Evolutionary conservation across 2,888 invertebrate species (phyloP).

Genomic region (Stenotaenia linearis): DNA sequence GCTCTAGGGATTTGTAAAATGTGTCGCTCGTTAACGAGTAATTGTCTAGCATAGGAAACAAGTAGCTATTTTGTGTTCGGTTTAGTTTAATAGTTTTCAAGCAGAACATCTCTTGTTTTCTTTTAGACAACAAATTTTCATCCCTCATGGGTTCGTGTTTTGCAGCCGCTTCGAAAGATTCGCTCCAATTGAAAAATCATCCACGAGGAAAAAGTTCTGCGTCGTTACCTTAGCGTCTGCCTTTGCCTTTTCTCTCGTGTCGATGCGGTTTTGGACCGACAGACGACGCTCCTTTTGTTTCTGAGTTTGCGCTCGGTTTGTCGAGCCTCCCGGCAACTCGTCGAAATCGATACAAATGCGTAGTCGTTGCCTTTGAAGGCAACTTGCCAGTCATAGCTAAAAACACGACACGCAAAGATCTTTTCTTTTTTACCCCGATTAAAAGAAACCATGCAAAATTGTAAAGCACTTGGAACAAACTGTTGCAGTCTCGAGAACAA

Average conservation of each 20-base stretch:
- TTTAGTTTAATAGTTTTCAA: slow-evolving; percentile 16
- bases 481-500: neutral
- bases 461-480: neutral
- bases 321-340: slow-evolving; percentile 6
- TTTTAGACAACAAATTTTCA: neutral
- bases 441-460: neutral
- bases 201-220: slow-evolving; percentile 26
- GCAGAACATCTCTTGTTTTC: neutral
- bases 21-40: slow-evolving; percentile 26
- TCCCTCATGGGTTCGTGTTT: neutral
- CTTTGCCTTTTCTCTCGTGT: neutral
- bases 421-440: neutral
- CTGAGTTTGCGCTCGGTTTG: slow-evolving; percentile 26
- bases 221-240: slow-evolving; percentile 11
- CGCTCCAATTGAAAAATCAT: slow-evolving; percentile 13
- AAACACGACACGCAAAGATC: slow-evolving; percentile 4
- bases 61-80: neutral
- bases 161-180: slow-evolving; percentile 2
- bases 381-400: slow-evolving; percentile 12
- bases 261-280: slow-evolving; percentile 12
- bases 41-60: slow-evolving; percentile 8
- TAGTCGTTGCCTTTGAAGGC: neutral
- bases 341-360: slow-evolving; percentile 1
- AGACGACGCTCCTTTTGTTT: slow-evolving; percentile 24
- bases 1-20: slow-evolving; percentile 14